Evolutionary conservation across 2,797 vertebrate genomes (phyloP).

Genomic region (Characodon lateralis): DNA sequence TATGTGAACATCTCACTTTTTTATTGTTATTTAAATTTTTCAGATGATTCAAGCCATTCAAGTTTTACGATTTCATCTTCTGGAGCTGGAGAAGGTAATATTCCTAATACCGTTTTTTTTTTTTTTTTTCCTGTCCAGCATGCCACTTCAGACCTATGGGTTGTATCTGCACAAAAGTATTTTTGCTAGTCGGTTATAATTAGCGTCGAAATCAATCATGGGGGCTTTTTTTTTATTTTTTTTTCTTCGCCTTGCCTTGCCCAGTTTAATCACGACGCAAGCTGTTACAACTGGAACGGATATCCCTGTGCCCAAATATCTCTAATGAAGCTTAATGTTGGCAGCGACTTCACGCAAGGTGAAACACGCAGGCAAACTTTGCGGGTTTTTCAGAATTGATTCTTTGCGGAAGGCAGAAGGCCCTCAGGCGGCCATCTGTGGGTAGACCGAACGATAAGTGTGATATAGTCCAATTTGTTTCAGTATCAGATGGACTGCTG

Average conservation of each 20-base stretch:
- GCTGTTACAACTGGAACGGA: conserved; percentile 86
- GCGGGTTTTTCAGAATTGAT: conserved; percentile 24
- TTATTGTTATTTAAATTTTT: conserved; percentile 80
- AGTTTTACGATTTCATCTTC: conserved; percentile 99
- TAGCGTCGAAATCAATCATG: conserved; percentile 97
- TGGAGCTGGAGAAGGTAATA: conserved; percentile 99
- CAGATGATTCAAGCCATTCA: conserved; percentile 99
- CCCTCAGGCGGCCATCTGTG: conserved; percentile 69
- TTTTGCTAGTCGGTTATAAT: conserved; percentile 91
- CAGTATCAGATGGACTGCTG: conserved; percentile 35
- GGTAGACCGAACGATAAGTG: conserved; percentile 45
- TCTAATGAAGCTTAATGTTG: conserved; percentile 77
- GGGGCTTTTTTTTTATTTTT: conserved; percentile 90
- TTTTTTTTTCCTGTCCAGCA: conserved; percentile 56
- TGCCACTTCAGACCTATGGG: conserved; percentile 73
- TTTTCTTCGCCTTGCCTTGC: conserved; percentile 1
- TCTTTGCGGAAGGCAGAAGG: conserved; percentile 66
- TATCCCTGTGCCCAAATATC: conserved; percentile 82
- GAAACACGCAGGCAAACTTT: conserved; percentile 68
- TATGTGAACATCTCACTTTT: conserved; percentile 66
- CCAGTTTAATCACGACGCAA: conserved; percentile 93
- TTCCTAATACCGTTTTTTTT: conserved; percentile 36
- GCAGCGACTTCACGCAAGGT: conserved; percentile 66
- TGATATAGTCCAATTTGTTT: conserved; percentile 50
- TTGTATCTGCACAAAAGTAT: conserved; percentile 94